phyloP scores from a whole-genome alignment of 2,888 invertebrate species.

The Ptychoptera albimana region DNA sequence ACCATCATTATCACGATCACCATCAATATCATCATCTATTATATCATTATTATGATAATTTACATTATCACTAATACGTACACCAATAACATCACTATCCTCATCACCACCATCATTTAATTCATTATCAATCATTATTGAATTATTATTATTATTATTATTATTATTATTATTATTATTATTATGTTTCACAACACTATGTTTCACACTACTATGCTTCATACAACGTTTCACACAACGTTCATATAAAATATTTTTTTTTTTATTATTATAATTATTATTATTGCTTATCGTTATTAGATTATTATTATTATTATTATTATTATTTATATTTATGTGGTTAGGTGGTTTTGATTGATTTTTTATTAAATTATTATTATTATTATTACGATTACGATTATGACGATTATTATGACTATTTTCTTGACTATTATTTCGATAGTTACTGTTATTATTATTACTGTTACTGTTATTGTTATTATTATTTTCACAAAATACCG shows the following conservation, averaged over 20 bases:
- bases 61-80: slow-evolving; percentile 9
- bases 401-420: slow-evolving; percentile 1
- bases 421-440: slow-evolving; percentile 4
- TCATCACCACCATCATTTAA: background rate
- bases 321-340: background rate
- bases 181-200: too few species aligned
- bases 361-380: too few species aligned
- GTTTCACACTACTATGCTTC: too few species aligned
- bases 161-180: background rate
- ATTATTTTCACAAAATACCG: background rate
- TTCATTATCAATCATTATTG: slow-evolving; percentile 4
- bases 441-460: background rate
- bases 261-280: too few species aligned
- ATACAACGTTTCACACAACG: too few species aligned
- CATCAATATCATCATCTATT: slow-evolving; percentile 5
- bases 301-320: slow-evolving; percentile 2
- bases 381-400: background rate
- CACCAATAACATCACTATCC: slow-evolving; percentile 5
- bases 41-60: slow-evolving; percentile 1
- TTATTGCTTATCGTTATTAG: too few species aligned
- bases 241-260: too few species aligned
- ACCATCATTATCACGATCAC: slow-evolving; percentile 5
- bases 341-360: slow-evolving; percentile 2
- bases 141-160: slow-evolving; percentile 3
- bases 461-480: slow-evolving; percentile 4